A percentile compares a stretch with the other conserved stretches of the same genome.
Conservation (phyloP, 2,113 vertebrate genomes). For the Poecile atricapillus region DNA sequence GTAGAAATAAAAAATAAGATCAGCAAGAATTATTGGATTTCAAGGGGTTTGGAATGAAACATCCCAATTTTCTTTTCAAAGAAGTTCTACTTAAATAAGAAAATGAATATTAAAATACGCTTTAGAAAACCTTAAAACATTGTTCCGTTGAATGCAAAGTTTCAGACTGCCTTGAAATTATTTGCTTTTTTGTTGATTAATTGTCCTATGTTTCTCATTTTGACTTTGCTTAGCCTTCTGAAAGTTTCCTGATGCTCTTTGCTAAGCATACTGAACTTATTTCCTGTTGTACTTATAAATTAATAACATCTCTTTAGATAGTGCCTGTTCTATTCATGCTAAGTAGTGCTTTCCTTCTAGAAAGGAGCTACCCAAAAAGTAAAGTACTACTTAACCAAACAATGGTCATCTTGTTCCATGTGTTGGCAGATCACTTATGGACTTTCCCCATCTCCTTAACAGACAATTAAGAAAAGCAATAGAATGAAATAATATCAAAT, state of each 20-base stretch:
- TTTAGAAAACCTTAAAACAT: neutral
- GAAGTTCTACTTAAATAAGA: neutral
- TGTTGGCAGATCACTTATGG: neutral
- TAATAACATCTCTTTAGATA: neutral
- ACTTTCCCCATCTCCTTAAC: neutral
- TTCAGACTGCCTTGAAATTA: neutral
- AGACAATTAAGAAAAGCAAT: neutral
- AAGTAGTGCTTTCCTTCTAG: neutral
- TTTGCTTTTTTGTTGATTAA: neutral
- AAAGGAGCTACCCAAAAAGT: neutral
- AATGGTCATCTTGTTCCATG: neutral
- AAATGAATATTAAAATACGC: neutral
- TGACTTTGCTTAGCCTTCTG: neutral
- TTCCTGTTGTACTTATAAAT: neutral
- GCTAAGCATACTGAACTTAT: neutral
- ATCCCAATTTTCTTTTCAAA: neutral
- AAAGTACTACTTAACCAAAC: neutral
- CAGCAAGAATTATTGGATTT: neutral
- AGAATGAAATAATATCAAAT: neutral
- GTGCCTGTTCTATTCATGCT: neutral
- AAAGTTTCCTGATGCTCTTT: neutral
- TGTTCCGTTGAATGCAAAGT: neutral
- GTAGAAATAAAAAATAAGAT: neutral
- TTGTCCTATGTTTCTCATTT: neutral
- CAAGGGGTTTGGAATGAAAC: neutral